Evolutionary conservation across 2,888 invertebrate genomes (phyloP).

Genomic region (Ferrisia virgata): DNA sequence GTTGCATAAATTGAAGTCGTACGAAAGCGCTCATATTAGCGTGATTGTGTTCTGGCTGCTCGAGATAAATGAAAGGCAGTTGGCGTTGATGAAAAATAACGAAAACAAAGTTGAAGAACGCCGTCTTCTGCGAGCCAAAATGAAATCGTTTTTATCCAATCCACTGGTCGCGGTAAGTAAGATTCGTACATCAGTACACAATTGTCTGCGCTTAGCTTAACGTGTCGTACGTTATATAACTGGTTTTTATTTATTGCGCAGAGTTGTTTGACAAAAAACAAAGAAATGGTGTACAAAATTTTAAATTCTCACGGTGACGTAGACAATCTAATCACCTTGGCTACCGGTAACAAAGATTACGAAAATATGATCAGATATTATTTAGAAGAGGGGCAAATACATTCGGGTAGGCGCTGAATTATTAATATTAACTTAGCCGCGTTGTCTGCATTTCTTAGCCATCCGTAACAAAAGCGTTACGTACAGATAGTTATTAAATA

Average conservation of each 20-base stretch:
- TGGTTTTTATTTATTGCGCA: slow-evolving; percentile 49
- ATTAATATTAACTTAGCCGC: too few relatives aligned
- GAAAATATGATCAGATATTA: slow-evolving; percentile 88
- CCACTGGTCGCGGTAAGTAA: slow-evolving; percentile 62
- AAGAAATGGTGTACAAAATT: slow-evolving; percentile 80
- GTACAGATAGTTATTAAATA: too few relatives aligned
- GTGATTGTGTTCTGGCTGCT: slow-evolving; percentile 93
- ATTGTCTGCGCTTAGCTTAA: too few relatives aligned
- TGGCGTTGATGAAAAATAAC: slow-evolving; percentile 64
- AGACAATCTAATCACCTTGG: slow-evolving; percentile 81
- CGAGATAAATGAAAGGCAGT: slow-evolving; percentile 84
- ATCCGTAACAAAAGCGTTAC: too few relatives aligned
- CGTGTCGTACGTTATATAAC: background rate
- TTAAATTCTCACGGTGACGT: slow-evolving; percentile 94
- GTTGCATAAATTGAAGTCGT: slow-evolving; percentile 66
- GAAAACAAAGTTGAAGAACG: slow-evolving; percentile 55
- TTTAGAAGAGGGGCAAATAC: slow-evolving; percentile 64
- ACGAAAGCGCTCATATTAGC: slow-evolving; percentile 83
- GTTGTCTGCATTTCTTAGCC: too few relatives aligned
- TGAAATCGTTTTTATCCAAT: slow-evolving; percentile 71
- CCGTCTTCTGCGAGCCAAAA: slow-evolving; percentile 67
- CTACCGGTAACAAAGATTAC: slow-evolving; percentile 84
- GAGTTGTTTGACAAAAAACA: slow-evolving; percentile 77
- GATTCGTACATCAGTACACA: background rate
- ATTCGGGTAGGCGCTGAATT: slow-evolving; percentile 41